phyloP scores from a whole-genome alignment of 2,113 vertebrate species.

The Agapornis roseicollis region DNA sequence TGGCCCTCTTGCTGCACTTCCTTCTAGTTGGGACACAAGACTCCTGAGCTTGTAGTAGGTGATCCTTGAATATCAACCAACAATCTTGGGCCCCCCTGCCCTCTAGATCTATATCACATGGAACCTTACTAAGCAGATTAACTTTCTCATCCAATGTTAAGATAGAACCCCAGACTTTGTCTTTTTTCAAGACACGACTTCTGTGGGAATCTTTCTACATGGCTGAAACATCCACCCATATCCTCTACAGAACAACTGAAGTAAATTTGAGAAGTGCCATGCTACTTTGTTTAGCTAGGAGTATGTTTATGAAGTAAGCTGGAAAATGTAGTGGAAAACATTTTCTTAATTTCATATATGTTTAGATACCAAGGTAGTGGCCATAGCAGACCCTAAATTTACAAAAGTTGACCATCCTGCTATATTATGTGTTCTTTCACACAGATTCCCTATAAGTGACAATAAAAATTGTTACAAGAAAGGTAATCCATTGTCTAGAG shows the following conservation, averaged over 20 bases:
- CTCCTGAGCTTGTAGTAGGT: too few species aligned
- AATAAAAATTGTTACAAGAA: not conserved
- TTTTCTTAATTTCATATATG: not conserved
- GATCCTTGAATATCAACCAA: too few species aligned
- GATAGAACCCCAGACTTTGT: not conserved
- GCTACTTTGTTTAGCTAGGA: not conserved
- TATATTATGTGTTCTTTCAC: not conserved
- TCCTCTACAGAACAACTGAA: not conserved
- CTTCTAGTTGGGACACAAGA: too few species aligned
- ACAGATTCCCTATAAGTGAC: not conserved
- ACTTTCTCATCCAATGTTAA: not conserved
- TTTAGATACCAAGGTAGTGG: not conserved
- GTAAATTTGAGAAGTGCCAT: not conserved
- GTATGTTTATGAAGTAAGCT: not conserved
- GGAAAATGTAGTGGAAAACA: not conserved
- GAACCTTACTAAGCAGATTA: too few species aligned
- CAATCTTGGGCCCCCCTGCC: too few species aligned
- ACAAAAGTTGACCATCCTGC: not conserved
- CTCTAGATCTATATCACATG: too few species aligned
- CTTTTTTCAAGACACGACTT: not conserved
- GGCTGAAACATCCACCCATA: not conserved
- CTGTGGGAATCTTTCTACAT: not conserved
- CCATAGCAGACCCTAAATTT: not conserved
- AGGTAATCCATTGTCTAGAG: not conserved
- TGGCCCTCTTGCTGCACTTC: too few species aligned